A percentile compares a stretch with the other conserved stretches of the same genome.
phyloP scores from a whole-genome alignment of 2,888 invertebrate genomes.

The Drosophila mimica region DNA sequence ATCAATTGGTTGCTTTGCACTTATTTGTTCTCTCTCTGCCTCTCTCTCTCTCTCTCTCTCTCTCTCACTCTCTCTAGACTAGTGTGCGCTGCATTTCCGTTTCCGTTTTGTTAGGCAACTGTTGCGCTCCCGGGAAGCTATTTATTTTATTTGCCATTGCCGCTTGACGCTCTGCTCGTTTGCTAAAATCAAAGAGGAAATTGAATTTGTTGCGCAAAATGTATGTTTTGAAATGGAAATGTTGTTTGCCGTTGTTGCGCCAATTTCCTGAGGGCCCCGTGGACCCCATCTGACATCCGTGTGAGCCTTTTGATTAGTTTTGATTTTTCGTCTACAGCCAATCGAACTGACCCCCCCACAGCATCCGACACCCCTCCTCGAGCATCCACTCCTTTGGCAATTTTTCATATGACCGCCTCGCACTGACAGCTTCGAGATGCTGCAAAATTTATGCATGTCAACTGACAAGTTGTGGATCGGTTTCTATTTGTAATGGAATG shows the following conservation, averaged over 20 bases:
- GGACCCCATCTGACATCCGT: conserved; percentile 52
- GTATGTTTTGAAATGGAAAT: conserved; percentile 78
- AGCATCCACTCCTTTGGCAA: conserved; percentile 47
- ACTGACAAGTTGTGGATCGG: conserved; percentile 52
- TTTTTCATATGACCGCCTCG: conserved; percentile 64
- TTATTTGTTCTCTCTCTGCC: conserved; percentile 76
- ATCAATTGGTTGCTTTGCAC: conserved; percentile 80
- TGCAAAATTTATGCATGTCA: conserved; percentile 73
- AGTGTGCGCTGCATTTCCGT: conserved; percentile 70
- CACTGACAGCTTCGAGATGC: conserved; percentile 51
- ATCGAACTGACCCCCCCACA: conserved; percentile 49
- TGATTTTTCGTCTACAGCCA: conserved; percentile 56
- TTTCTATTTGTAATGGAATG: not conserved
- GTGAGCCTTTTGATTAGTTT: conserved; percentile 67
- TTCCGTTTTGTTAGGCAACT: conserved; percentile 78
- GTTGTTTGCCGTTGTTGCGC: conserved; percentile 73
- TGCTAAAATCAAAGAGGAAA: conserved; percentile 80
- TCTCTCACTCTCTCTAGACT: conserved; percentile 24
- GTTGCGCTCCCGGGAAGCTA: conserved; percentile 77
- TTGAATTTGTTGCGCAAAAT: conserved; percentile 79
- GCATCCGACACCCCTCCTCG: conserved; percentile 10
- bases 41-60: conserved; percentile 38
- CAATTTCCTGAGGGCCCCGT: conserved; percentile 67
- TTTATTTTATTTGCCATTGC: conserved; percentile 75
- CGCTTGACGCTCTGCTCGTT: conserved; percentile 61